These are phyloP conservation scores for Scaptomyza montana DNA, from an alignment of 1,140 invertebrate genomes.

Conservation along the genomic window DNA sequence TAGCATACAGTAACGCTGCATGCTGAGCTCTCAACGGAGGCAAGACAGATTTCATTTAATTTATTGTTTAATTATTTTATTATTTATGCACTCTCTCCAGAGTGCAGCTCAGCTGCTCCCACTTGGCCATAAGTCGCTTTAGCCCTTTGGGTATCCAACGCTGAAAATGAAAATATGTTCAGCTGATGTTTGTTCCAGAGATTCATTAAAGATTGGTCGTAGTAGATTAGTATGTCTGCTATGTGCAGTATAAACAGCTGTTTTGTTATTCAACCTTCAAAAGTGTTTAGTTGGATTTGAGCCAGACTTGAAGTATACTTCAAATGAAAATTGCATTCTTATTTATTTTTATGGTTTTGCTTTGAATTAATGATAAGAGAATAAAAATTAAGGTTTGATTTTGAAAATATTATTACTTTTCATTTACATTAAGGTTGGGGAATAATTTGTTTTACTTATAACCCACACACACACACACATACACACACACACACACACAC, in stretches of 20 bases:
- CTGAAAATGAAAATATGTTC: slow-evolving; percentile 19
- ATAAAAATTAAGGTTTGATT: too few relatives aligned
- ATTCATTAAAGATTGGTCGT: neutral
- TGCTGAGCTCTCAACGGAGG: slow-evolving; percentile 40
- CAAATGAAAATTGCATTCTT: neutral
- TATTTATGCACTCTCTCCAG: slow-evolving; percentile 73
- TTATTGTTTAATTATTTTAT: slow-evolving; percentile 81
- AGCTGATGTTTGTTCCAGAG: slow-evolving; percentile 7
- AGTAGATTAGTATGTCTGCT: neutral
- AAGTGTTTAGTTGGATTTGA: slow-evolving; percentile 18
- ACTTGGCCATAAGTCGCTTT: neutral
- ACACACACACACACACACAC: neutral
- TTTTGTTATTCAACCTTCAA: neutral
- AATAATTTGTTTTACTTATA: too few relatives aligned
- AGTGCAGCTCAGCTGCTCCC: slow-evolving; percentile 48
- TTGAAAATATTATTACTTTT: too few relatives aligned
- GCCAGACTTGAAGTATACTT: neutral
- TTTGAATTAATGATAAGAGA: neutral
- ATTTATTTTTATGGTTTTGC: neutral
- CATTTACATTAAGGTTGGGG: too few relatives aligned
- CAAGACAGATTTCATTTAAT: slow-evolving; percentile 78
- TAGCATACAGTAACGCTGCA: slow-evolving; percentile 3
- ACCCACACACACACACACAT: neutral
- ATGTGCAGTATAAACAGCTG: neutral
- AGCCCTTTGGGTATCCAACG: slow-evolving; percentile 7